phyloP scores from a whole-genome alignment of 1,140 invertebrate species.

The Whitmania pigra region DNA sequence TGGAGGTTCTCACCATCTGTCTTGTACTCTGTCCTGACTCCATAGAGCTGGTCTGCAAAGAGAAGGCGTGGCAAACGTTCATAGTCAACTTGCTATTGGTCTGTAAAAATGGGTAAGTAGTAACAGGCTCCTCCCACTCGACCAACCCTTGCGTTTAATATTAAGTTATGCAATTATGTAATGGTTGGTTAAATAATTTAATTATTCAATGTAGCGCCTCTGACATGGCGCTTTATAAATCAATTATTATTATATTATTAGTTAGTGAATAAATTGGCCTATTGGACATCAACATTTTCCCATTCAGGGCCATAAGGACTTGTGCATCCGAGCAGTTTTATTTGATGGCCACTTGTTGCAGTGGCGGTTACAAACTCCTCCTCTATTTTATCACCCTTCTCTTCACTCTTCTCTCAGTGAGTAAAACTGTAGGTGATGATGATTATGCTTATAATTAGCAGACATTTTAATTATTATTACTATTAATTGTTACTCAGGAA shows the following conservation, averaged over 20 bases:
- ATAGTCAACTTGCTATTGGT: constrained; percentile 76
- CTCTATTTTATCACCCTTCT: constrained; percentile 62
- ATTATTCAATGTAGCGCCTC: too few relatives aligned
- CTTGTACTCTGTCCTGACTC: constrained; percentile 69
- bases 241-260: too few relatives aligned
- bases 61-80: constrained; percentile 70
- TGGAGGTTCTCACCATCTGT: constrained; percentile 78
- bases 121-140: too few relatives aligned
- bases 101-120: constrained; percentile 45
- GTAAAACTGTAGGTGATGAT: constrained; percentile 24
- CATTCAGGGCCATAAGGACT: constrained; percentile 50
- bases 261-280: neutral
- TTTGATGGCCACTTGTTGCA: constrained; percentile 60
- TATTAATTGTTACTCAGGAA: constrained; percentile 44
- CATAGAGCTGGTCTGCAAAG: constrained; percentile 57
- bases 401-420: constrained; percentile 53
- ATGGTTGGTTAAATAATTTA: too few relatives aligned
- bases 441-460: neutral
- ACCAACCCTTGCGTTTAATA: too few relatives aligned
- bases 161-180: too few relatives aligned
- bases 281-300: neutral
- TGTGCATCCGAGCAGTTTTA: constrained; percentile 69
- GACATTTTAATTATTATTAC: too few relatives aligned
- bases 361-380: constrained; percentile 46
- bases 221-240: too few relatives aligned